Base-by-base conservation (phyloP, 2,888 invertebrate species). In the Phragmatobia fuliginosa region DNA sequence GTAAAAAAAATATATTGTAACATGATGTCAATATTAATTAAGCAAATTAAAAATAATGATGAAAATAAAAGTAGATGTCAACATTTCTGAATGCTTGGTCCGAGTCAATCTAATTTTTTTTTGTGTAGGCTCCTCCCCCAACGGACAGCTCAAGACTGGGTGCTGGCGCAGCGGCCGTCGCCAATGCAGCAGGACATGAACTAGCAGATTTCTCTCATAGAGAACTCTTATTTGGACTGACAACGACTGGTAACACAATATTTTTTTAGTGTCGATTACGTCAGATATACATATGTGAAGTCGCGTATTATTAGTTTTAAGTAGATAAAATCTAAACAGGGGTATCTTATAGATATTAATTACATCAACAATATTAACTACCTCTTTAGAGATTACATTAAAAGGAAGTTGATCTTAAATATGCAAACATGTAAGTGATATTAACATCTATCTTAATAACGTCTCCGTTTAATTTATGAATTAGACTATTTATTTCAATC, bases 151-250 rank as follows among this genome's bases (percentile, higher is more conserved):
- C 90, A 78, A 95, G 90, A 87, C 94, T 88, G 2, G 95, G 95
- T 52, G 94, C 92, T 41, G 96, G 96, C 58, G 95, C 96, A 60
- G 95, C 96, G 61, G 97, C 97, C 10, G 96, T 97, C 63, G 96
- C 96, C 41, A 96, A 96, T 61, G 96, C 97, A 63, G 97, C 97
- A 67, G 98, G 98, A 72, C 97, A 97, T 90, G 98, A 98, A 90
- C 96, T 97, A 79, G 97, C 98, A 18, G 97, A 97, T 88, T 98
- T 98, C 90, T 96, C 97, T 3, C 97, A 97, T 78, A 96, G 97
- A 82, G 98, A 98, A 91, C 96, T 99, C 59, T 94, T 99, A 73
- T 97, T 98, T 88, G 98, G 98, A 70, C 96, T 98, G 56, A 98
- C 98, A 63, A 97, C 97, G 66, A 96, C 97, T 82, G 96, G 96